These are phyloP conservation scores for Psittacula cyanocephala DNA, from an alignment of 2,113 vertebrate genomes.

Conservation along the genomic window DNA sequence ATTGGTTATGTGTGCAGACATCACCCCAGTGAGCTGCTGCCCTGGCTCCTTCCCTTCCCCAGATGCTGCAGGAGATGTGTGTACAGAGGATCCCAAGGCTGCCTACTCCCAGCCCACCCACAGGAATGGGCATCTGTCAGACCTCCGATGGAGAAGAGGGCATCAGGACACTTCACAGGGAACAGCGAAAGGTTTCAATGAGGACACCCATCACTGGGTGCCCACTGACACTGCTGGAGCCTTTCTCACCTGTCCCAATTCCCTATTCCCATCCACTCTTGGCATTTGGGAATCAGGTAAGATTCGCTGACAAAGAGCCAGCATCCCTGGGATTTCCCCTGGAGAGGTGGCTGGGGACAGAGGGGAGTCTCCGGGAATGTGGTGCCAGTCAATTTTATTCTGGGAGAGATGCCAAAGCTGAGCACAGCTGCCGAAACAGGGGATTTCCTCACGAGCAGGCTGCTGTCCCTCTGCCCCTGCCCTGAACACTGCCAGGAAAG, in stretches of 20 bases:
- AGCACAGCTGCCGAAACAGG: constrained; percentile 41
- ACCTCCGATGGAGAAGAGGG: background rate
- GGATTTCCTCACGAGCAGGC: constrained; percentile 40
- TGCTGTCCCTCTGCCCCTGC: background rate
- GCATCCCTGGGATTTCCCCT: background rate
- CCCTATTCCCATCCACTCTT: background rate
- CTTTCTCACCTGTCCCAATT: background rate
- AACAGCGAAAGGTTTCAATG: background rate
- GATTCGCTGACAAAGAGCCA: fast-evolving
- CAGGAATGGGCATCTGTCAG: background rate
- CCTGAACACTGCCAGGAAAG: background rate
- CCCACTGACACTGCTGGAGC: fast-evolving
- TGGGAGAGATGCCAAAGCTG: constrained; percentile 47
- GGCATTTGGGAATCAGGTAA: background rate
- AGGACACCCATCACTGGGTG: background rate
- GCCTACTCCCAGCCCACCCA: background rate
- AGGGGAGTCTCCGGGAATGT: constrained; percentile 1
- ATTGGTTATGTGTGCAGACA: background rate
- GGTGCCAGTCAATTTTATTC: constrained; percentile 26
- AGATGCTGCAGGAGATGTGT: background rate
- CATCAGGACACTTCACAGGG: background rate
- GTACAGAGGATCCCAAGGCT: background rate
- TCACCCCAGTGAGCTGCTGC: fast-evolving
- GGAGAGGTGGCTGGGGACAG: background rate
- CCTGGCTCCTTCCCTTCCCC: background rate